Conservation (phyloP, 1,140 invertebrate genomes). For the Bombus pyrosoma region DNA sequence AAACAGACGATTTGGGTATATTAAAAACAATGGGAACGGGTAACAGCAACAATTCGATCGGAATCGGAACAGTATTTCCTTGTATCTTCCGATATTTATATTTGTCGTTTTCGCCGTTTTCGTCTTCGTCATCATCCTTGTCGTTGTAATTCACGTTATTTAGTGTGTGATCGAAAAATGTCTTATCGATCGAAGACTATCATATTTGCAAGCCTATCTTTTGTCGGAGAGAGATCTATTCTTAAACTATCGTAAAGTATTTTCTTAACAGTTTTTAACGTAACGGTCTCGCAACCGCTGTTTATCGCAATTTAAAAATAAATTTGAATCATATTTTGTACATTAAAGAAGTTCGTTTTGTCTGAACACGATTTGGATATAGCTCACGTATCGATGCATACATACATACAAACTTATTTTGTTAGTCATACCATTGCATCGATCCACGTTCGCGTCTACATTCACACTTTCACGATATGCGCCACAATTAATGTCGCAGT, state of each 20-base stretch:
- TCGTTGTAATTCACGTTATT: not conserved
- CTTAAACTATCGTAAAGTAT: slow-evolving; percentile 41
- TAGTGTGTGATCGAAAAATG: not conserved
- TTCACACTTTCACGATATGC: slow-evolving; percentile 37
- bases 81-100: too few relatives aligned
- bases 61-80: too few relatives aligned
- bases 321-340: slow-evolving; percentile 71
- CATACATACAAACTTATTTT: not conserved
- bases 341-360: slow-evolving; percentile 62
- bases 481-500: slow-evolving; percentile 15
- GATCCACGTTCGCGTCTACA: slow-evolving; percentile 36
- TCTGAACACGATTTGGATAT: slow-evolving; percentile 57
- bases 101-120: slow-evolving; percentile 12
- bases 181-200: not conserved
- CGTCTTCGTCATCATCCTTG: slow-evolving; percentile 35
- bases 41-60: slow-evolving; percentile 5
- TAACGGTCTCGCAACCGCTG: not conserved
- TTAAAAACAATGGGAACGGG: not conserved
- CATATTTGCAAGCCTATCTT: not conserved
- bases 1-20: not conserved
- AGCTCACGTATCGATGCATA: slow-evolving; percentile 30
- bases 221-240: slow-evolving; percentile 31
- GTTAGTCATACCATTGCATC: slow-evolving; percentile 4
- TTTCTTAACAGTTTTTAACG: slow-evolving; percentile 40
- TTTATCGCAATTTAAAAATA: slow-evolving; percentile 68